These are phyloP conservation scores for Sebastiscus tertius DNA, from an alignment of 2,797 vertebrate genomes.

Conservation along the genomic window DNA sequence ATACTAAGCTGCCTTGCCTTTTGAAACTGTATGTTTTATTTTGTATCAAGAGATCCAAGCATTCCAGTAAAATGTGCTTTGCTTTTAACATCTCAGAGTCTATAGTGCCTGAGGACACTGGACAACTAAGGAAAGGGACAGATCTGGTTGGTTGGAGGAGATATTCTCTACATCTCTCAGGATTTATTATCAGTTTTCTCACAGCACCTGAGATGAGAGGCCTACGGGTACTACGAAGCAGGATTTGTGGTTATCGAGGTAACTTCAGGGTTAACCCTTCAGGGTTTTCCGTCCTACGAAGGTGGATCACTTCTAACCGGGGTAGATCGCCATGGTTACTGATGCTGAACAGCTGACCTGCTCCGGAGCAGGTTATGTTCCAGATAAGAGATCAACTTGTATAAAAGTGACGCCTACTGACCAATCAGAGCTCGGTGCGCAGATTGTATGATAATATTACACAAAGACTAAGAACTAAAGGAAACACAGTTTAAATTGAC, in stretches of 20 bases:
- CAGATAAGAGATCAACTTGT: too few relatives aligned
- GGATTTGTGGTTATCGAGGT: too few relatives aligned
- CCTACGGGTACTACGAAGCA: too few relatives aligned
- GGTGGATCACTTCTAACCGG: too few relatives aligned
- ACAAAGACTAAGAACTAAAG: neutral
- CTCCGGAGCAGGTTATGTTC: too few relatives aligned
- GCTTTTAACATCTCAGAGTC: neutral
- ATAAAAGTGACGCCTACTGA: neutral
- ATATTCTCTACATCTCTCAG: neutral
- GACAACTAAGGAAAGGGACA: neutral
- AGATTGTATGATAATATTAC: neutral
- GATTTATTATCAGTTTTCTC: neutral
- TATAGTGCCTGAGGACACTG: neutral
- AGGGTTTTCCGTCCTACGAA: too few relatives aligned
- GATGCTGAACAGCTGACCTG: too few relatives aligned
- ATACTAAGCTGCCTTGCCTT: neutral
- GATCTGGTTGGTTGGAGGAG: neutral
- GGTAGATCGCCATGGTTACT: too few relatives aligned
- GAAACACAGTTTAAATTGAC: too few relatives aligned
- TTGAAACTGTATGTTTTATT: neutral
- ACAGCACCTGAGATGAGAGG: too few relatives aligned
- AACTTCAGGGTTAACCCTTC: too few relatives aligned
- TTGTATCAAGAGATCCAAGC: neutral
- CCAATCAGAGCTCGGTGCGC: neutral
- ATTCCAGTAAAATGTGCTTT: neutral